phyloP scores from a whole-genome alignment of 2,797 vertebrate genomes.

The Lophotriccus pileatus region DNA sequence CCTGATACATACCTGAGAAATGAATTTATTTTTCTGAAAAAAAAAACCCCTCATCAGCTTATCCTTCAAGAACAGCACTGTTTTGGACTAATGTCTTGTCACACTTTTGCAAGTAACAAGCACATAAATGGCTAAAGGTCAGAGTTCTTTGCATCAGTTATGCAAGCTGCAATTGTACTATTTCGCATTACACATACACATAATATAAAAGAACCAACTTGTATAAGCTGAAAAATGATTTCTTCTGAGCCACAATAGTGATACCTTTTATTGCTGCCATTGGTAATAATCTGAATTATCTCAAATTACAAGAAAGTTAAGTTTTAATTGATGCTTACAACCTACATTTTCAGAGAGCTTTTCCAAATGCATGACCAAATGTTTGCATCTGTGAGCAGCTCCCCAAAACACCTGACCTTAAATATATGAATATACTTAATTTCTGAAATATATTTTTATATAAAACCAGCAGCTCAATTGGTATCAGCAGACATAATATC shows the following conservation, averaged over 20 bases:
- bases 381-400: not conserved
- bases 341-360: not conserved
- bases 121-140: not conserved
- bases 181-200: not conserved
- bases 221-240: not conserved
- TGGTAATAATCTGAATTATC: not conserved
- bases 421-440: not conserved
- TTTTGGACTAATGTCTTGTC: not conserved
- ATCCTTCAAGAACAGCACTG: not conserved
- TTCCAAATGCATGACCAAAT: not conserved
- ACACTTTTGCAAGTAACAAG: not conserved
- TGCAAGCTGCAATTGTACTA: not conserved
- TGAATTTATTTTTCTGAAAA: not conserved
- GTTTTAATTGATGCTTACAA: not conserved
- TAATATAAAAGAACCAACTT: not conserved
- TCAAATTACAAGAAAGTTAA: not conserved
- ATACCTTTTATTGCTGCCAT: not conserved
- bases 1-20: not conserved
- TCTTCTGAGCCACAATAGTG: not conserved
- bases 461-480: not conserved
- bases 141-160: not conserved
- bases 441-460: not conserved
- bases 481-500: not conserved
- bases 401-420: not conserved
- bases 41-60: not conserved